These are phyloP conservation scores for Pyralis farinalis DNA, from an alignment of 2,888 invertebrate genomes.

Conservation along the genomic window DNA sequence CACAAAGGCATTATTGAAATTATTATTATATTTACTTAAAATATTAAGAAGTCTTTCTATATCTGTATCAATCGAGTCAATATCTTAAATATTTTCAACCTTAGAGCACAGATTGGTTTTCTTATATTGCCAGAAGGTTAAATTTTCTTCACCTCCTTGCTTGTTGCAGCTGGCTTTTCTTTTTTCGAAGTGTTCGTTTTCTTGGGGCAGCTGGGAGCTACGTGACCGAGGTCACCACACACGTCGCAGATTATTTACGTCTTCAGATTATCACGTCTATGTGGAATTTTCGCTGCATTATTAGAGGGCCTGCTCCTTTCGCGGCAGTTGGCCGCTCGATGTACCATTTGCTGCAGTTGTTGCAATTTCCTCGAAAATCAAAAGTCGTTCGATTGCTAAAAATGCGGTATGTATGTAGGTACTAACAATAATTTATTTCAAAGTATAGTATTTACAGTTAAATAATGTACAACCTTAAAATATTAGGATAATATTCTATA, in stretches of 20 bases:
- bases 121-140: neutral
- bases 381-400: slow-evolving; percentile 20
- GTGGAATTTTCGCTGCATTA: neutral
- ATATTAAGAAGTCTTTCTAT: neutral
- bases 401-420: too few relatives aligned
- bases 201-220: slow-evolving; percentile 1
- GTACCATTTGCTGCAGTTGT: neutral
- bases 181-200: neutral
- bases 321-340: slow-evolving; percentile 13
- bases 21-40: neutral
- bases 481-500: too few relatives aligned
- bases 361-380: slow-evolving; percentile 14
- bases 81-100: neutral
- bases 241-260: slow-evolving; percentile 5
- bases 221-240: slow-evolving; percentile 6
- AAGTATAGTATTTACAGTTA: too few relatives aligned
- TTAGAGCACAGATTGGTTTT: neutral
- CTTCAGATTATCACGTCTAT: neutral
- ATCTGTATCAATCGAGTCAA: neutral
- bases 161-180: neutral
- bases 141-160: neutral
- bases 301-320: neutral
- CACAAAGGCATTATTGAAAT: slow-evolving; percentile 21
- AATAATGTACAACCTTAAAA: too few relatives aligned
- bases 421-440: too few relatives aligned